A percentile compares a stretch with the other conserved stretches of the same genome.
Conservation (phyloP, 2,797 vertebrate species). For the Pelodytes ibericus region DNA sequence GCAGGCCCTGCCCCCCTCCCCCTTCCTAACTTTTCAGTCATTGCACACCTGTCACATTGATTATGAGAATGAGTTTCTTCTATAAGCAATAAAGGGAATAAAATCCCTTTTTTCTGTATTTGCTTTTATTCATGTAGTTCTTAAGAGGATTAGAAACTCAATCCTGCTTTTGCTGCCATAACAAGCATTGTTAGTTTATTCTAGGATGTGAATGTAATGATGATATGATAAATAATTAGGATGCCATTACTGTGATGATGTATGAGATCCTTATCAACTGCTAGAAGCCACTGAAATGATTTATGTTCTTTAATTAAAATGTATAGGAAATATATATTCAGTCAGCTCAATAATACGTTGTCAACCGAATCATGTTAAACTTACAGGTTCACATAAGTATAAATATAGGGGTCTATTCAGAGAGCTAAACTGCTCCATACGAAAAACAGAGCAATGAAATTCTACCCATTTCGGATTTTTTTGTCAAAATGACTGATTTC, state of each 20-base stretch:
- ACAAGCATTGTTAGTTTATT: constrained; percentile 32
- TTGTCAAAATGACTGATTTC: too few species aligned
- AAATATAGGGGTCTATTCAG: too few species aligned
- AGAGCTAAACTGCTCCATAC: too few species aligned
- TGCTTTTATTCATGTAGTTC: constrained; percentile 54
- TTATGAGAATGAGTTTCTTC: constrained; percentile 71
- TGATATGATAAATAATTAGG: constrained; percentile 44
- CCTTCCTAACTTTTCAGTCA: constrained; percentile 61
- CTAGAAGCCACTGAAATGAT: too few species aligned
- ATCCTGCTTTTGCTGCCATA: constrained; percentile 30
- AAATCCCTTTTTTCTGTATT: constrained; percentile 59
- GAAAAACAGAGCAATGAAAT: too few species aligned
- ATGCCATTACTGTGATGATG: neutral
- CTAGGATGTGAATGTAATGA: constrained; percentile 24
- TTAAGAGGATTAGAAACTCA: constrained; percentile 59
- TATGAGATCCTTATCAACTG: too few species aligned
- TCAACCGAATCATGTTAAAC: too few species aligned
- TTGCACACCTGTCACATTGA: constrained; percentile 71
- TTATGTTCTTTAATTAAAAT: too few species aligned
- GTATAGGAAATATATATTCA: too few species aligned
- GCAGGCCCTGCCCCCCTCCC: constrained; percentile 41
- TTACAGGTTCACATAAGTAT: too few species aligned
- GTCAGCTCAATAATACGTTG: too few species aligned
- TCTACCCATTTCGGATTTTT: too few species aligned
- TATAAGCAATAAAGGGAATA: constrained; percentile 54